These are phyloP conservation scores for Petrocephalus microphthalmus DNA, from an alignment of 2,113 vertebrate species.

Conservation along the genomic window DNA sequence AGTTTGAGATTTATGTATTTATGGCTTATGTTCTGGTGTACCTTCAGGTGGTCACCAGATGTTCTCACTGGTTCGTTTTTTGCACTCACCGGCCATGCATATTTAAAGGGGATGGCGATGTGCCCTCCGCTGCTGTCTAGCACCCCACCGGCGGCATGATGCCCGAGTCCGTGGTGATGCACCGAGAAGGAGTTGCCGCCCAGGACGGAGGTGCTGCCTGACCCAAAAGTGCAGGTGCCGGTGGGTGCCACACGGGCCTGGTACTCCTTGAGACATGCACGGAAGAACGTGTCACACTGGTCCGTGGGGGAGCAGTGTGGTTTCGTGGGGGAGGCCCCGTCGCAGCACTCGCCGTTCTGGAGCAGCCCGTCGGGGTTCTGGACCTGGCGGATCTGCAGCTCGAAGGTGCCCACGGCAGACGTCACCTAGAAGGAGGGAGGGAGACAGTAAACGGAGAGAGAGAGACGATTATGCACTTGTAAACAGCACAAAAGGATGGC, in stretches of 20 bases:
- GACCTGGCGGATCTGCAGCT: constrained; percentile 65
- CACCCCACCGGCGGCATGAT: background rate
- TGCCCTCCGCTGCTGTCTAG: constrained; percentile 47
- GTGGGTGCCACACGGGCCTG: constrained; percentile 57
- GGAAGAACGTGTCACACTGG: constrained; percentile 67
- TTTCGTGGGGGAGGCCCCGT: constrained; percentile 44
- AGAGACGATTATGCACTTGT: background rate
- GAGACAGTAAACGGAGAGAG: background rate
- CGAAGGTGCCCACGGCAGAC: constrained; percentile 60
- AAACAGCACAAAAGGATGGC: background rate
- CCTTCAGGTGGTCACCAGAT: background rate
- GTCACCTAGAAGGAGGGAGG: constrained; percentile 43
- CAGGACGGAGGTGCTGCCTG: constrained; percentile 55
- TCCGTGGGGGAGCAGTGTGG: constrained; percentile 52
- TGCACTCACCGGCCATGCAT: constrained; percentile 71
- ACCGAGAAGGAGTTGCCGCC: constrained; percentile 61
- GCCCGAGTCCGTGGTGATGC: constrained; percentile 41
- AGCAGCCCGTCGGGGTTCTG: constrained; percentile 60
- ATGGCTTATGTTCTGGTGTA: background rate
- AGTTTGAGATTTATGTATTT: background rate
- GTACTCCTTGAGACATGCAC: constrained; percentile 73
- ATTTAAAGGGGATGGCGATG: constrained; percentile 65
- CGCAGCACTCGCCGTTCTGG: constrained; percentile 64
- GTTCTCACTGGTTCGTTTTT: background rate
- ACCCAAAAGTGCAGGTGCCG: constrained; percentile 63